A percentile compares a stretch with the other conserved stretches of the same genome.
phyloP scores from a whole-genome alignment of 2,888 invertebrate species.

The Hirtodrosophila cameraria region DNA sequence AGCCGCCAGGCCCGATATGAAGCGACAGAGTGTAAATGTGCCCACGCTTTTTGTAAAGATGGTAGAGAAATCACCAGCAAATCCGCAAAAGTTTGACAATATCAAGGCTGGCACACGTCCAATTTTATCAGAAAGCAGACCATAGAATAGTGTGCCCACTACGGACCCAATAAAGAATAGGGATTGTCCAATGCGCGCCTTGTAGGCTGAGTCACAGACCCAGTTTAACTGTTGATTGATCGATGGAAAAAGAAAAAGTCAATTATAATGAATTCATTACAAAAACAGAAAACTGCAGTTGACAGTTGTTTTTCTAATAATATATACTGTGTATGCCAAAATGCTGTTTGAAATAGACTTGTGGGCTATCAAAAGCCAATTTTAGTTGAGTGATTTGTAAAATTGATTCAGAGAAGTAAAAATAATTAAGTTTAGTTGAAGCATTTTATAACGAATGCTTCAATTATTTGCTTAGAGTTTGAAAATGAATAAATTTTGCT shows the following conservation, averaged over 20 bases:
- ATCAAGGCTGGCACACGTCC: conserved; percentile 86
- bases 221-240: conserved; percentile 84
- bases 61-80: conserved; percentile 86
- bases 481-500: no score
- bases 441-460: no score
- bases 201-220: conserved; percentile 87
- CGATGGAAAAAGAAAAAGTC: not conserved
- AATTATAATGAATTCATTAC: no score
- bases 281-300: no score
- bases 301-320: no score
- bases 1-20: conserved; percentile 86
- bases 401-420: no score
- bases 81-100: conserved; percentile 85
- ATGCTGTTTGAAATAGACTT: no score
- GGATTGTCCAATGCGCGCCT: conserved; percentile 86
- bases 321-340: no score
- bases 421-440: no score
- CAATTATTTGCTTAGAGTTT: no score
- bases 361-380: no score
- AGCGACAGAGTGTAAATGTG: conserved; percentile 85
- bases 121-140: conserved; percentile 86
- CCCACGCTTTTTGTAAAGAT: conserved; percentile 85
- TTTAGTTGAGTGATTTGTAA: no score
- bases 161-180: conserved; percentile 87
- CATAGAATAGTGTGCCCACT: conserved; percentile 86